A percentile compares a stretch with the other conserved stretches of the same genome.
phyloP scores from a whole-genome alignment of 2,797 vertebrate species.

The Urocyon cinereoargenteus region DNA sequence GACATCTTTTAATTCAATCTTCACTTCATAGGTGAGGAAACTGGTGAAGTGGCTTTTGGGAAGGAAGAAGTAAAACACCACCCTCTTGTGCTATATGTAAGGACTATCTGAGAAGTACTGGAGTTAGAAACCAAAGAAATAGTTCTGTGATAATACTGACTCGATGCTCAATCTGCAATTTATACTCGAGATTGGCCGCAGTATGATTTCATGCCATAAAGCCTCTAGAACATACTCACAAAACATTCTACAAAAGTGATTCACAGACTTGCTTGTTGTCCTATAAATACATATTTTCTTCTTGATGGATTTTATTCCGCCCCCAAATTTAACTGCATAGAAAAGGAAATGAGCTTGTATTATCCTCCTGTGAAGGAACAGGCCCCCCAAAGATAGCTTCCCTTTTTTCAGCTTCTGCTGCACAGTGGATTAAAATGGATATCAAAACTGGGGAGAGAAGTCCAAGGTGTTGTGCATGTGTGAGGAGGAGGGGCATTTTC shows the following conservation, averaged over 20 bases:
- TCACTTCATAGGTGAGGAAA: neutral
- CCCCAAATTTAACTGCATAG: neutral
- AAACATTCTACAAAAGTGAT: neutral
- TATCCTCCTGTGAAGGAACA: neutral
- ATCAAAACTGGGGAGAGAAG: neutral
- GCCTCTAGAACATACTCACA: neutral
- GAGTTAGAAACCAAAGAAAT: neutral
- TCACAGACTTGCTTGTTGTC: neutral
- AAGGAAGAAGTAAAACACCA: neutral
- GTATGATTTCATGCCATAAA: neutral
- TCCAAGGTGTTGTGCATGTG: fast-evolving
- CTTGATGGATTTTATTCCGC: neutral
- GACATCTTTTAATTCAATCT: neutral
- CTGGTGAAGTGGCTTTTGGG: neutral
- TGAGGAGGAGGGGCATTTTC: neutral
- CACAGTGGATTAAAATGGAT: neutral
- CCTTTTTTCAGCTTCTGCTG: neutral
- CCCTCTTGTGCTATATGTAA: neutral
- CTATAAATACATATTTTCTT: neutral
- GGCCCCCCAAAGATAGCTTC: neutral
- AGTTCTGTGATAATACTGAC: neutral
- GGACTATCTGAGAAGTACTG: neutral
- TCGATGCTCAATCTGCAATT: neutral
- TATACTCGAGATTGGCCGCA: neutral
- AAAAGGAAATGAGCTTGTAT: neutral